Evolutionary conservation across 2,888 invertebrate species (phyloP).

Genomic region (Pachliopta kotzebuea): DNA sequence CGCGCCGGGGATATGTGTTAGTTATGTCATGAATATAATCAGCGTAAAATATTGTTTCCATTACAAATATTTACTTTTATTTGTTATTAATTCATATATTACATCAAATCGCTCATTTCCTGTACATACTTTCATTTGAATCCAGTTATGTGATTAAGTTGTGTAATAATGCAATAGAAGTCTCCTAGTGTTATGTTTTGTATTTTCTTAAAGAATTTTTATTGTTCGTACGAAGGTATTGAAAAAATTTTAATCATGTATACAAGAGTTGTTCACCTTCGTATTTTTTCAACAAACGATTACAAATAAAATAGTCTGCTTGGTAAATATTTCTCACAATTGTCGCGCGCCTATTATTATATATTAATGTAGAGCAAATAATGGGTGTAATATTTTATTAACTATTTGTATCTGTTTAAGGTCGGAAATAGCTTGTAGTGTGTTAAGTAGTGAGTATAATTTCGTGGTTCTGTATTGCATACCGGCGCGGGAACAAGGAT

Average conservation of each 20-base stretch:
- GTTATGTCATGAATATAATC: conserved; percentile 26
- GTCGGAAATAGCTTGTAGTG: neutral
- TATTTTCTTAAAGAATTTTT: neutral
- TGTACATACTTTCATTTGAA: too few species aligned
- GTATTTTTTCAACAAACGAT: conserved; percentile 14
- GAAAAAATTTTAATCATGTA: conserved; percentile 10
- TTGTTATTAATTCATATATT: neutral
- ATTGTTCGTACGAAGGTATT: conserved; percentile 9
- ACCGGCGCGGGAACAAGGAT: conserved; percentile 70
- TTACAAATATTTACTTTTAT: neutral
- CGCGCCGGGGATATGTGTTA: neutral
- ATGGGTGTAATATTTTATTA: conserved; percentile 5
- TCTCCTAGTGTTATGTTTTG: neutral
- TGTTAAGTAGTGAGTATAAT: conserved; percentile 42
- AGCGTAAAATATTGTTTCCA: conserved; percentile 26
- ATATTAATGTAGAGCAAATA: conserved; percentile 16
- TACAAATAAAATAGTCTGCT: conserved; percentile 22
- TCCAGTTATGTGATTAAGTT: neutral
- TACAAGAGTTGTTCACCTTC: conserved; percentile 18
- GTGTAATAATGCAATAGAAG: neutral
- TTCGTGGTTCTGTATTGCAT: conserved; percentile 57
- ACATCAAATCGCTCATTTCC: neutral
- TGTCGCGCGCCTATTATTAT: conserved; percentile 22
- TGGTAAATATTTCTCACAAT: conserved; percentile 23
- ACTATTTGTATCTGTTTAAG: conserved; percentile 1